Evolutionary conservation across 1,140 invertebrate species (phyloP).

Genomic region (Calliopsis andreniformis): DNA sequence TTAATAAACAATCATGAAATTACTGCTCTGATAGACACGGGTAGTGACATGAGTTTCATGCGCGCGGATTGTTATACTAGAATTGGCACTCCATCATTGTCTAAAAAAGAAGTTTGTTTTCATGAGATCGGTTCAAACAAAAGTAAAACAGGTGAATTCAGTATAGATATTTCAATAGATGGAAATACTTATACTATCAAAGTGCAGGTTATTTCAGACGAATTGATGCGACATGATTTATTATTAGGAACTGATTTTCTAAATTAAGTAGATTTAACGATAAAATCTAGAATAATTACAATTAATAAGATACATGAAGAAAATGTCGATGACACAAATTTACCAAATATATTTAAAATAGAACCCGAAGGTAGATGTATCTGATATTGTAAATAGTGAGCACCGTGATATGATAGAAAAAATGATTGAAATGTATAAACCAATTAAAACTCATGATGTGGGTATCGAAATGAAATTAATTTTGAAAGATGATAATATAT

Average conservation of each 20-base stretch:
- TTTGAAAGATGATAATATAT: slow-evolving; percentile 17
- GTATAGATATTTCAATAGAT: not conserved
- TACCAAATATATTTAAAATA: slow-evolving; percentile 22
- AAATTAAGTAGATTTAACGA: not conserved
- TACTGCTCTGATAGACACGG: slow-evolving; percentile 14
- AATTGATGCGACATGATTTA: not conserved
- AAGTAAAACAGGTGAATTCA: slow-evolving; percentile 5
- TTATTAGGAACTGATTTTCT: slow-evolving; percentile 28
- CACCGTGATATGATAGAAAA: not conserved
- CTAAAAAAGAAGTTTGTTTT: not conserved
- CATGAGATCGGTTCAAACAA: not conserved
- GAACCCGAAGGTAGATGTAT: not conserved
- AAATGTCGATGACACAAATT: not conserved
- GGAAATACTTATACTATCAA: not conserved
- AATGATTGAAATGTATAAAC: not conserved
- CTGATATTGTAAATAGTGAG: not conserved
- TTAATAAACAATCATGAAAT: not conserved
- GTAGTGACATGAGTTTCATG: slow-evolving; percentile 23
- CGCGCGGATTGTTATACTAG: not conserved
- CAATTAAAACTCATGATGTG: not conserved
- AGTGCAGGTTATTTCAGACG: not conserved
- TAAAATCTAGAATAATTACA: slow-evolving; percentile 1
- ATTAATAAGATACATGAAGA: not conserved
- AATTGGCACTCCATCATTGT: slow-evolving; percentile 8
- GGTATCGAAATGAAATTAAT: not conserved